Evolutionary conservation across 2,797 vertebrate species (phyloP).

Genomic region (Morelia viridis): DNA sequence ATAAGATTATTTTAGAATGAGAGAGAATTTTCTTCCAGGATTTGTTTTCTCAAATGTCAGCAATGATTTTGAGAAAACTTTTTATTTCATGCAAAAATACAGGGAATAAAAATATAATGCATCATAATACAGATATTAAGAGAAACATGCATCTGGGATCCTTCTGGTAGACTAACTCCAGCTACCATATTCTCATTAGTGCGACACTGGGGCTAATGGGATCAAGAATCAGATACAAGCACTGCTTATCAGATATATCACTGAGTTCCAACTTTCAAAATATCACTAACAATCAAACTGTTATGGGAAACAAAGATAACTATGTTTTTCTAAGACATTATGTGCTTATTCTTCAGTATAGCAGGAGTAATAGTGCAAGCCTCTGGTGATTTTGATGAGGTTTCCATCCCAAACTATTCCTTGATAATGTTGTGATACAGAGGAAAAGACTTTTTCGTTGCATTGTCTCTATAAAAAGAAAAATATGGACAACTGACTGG

Average conservation of each 20-base stretch:
- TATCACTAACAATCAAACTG: neutral
- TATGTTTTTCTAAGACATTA: neutral
- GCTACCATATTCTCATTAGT: neutral
- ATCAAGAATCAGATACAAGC: neutral
- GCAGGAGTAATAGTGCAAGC: neutral
- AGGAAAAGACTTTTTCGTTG: neutral
- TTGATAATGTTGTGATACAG: neutral
- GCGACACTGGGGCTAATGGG: neutral
- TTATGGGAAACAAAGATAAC: neutral
- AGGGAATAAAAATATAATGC: neutral
- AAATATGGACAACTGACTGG: neutral
- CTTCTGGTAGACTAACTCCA: neutral
- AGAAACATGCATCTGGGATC: neutral
- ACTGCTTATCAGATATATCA: neutral
- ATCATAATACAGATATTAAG: neutral
- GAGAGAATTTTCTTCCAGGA: neutral
- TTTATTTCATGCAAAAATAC: neutral
- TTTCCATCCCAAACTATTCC: neutral
- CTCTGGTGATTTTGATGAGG: neutral
- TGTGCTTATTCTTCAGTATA: neutral
- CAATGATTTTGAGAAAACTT: neutral
- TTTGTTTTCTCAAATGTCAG: neutral
- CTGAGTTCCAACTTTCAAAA: neutral
- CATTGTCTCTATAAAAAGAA: neutral
- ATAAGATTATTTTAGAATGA: slow-evolving; percentile 27